Base-by-base conservation (phyloP, 2,888 invertebrate genomes). In the Villa cingulata region DNA sequence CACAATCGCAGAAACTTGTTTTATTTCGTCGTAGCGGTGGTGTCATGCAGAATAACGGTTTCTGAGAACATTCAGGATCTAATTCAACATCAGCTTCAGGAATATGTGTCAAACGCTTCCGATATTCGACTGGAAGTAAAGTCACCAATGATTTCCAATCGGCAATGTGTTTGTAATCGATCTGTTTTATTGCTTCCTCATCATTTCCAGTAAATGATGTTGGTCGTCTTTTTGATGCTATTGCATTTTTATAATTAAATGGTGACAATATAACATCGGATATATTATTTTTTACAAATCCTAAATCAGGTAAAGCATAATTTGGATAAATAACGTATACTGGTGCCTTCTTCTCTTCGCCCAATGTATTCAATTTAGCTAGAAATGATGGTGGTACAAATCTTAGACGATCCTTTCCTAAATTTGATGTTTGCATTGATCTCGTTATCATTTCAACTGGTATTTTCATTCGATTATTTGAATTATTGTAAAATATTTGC, bases 131-230 rank as follows among this genome's bases (percentile, higher is more conserved):
- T 4, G 95, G 95, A 53, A 95, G 70, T 43, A 95, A 74, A 55
- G 92, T 83, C 58, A 86, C 88, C 45, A 95, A 71, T 0, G 91
- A 92, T 59, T 90, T 88, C 94, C 94, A 95, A 66, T 95, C 95
- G 62, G 82, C 80, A 10, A 95, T 83, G 62, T 92, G 91, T 38
- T 79, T 76, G 53, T 88, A 80, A 46, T 87, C 86, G 65, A 83
- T 81, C 61, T 82, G 82, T 62, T 82, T 81, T 37, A 91, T 67
- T 51, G 81, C 76, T 67, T 90, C 90, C 44, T 88, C 75, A 61
- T 91, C 89, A 58, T 81, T 84, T 61, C 32, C 45, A 14, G 86
- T 86, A 61, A 86, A 82, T 1, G 87, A 87, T 53, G 81, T 70
- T 2, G 87, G 87, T 52, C 82, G 70, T 58, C 76, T 72, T 40